Evolutionary conservation across 2,888 invertebrate genomes (phyloP).

Genomic region (Scaptomyza cyrtandrae): DNA sequence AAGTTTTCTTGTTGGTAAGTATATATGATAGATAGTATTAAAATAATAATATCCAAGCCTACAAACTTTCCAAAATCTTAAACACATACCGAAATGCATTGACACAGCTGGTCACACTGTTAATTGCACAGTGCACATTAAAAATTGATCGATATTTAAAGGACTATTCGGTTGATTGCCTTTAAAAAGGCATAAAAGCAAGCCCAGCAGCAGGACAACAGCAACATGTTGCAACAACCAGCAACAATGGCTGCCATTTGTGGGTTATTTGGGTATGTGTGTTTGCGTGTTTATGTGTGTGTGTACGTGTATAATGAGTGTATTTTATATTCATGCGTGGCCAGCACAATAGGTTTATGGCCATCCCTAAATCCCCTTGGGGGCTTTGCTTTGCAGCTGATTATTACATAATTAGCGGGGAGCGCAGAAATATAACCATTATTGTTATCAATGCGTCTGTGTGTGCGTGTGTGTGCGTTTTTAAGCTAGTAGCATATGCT

Average conservation of each 20-base stretch:
- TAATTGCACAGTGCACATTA: not conserved
- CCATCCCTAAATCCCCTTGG: not conserved
- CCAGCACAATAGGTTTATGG: slow-evolving; percentile 24
- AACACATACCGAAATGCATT: too few species aligned
- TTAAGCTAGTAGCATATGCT: slow-evolving; percentile 44
- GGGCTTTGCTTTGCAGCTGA: slow-evolving; percentile 31
- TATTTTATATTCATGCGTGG: slow-evolving; percentile 50
- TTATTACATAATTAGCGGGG: slow-evolving; percentile 63
- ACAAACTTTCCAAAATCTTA: too few species aligned
- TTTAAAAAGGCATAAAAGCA: slow-evolving; percentile 54
- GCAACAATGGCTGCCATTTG: slow-evolving; percentile 37
- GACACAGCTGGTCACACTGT: not conserved
- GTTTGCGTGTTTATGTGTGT: not conserved
- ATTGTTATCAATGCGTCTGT: slow-evolving; percentile 31
- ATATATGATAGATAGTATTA: too few species aligned
- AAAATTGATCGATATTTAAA: slow-evolving; percentile 3
- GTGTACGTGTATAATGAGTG: slow-evolving; percentile 47
- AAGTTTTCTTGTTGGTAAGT: too few species aligned
- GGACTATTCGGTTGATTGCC: slow-evolving; percentile 46
- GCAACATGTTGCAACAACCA: slow-evolving; percentile 35
- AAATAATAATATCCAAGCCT: too few species aligned
- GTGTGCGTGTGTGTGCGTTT: slow-evolving; percentile 2
- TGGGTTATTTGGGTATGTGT: slow-evolving; percentile 13
- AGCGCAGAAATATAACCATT: slow-evolving; percentile 42
- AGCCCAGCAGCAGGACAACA: slow-evolving; percentile 13